phyloP scores from a whole-genome alignment of 2,797 vertebrate species.

The Sus cebifrons region DNA sequence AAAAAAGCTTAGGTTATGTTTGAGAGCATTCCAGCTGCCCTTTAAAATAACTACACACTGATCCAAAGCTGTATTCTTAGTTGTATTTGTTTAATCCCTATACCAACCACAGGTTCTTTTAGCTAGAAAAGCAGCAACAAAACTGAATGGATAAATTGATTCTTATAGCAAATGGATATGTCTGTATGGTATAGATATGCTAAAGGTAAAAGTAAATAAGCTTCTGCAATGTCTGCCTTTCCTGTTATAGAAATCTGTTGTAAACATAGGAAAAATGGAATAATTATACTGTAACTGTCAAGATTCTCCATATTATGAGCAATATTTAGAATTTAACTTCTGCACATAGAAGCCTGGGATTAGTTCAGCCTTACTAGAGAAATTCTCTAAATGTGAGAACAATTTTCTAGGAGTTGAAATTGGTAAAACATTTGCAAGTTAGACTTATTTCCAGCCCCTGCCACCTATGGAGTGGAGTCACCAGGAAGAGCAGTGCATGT shows the following conservation, averaged over 20 bases:
- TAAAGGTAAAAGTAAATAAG: slow-evolving; percentile 36
- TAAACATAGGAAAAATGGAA: not conserved
- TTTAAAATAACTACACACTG: slow-evolving; percentile 45
- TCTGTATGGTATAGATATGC: not conserved
- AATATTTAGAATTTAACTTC: slow-evolving; percentile 37
- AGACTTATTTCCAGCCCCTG: slow-evolving; percentile 32
- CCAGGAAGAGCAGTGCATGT: not conserved
- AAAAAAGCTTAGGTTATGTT: slow-evolving; percentile 58
- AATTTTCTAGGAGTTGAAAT: slow-evolving; percentile 50
- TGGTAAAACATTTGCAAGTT: slow-evolving; percentile 6
- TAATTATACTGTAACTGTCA: slow-evolving; percentile 28
- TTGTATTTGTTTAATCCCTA: slow-evolving; percentile 58
- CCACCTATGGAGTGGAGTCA: not conserved
- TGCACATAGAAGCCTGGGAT: not conserved
- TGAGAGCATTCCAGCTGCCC: slow-evolving; percentile 22
- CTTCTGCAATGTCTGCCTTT: slow-evolving; percentile 1
- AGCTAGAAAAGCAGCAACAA: slow-evolving; percentile 5
- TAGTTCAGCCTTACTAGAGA: not conserved
- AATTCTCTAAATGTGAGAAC: slow-evolving; percentile 44
- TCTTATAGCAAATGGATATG: slow-evolving; percentile 20
- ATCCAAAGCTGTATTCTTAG: slow-evolving; percentile 34
- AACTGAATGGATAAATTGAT: slow-evolving; percentile 59
- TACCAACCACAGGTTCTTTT: not conserved
- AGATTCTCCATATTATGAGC: not conserved
- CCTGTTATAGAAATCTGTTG: slow-evolving; percentile 35